These are phyloP conservation scores for Petrocephalus sullivani DNA, from an alignment of 2,797 vertebrate genomes.

Conservation along the genomic window DNA sequence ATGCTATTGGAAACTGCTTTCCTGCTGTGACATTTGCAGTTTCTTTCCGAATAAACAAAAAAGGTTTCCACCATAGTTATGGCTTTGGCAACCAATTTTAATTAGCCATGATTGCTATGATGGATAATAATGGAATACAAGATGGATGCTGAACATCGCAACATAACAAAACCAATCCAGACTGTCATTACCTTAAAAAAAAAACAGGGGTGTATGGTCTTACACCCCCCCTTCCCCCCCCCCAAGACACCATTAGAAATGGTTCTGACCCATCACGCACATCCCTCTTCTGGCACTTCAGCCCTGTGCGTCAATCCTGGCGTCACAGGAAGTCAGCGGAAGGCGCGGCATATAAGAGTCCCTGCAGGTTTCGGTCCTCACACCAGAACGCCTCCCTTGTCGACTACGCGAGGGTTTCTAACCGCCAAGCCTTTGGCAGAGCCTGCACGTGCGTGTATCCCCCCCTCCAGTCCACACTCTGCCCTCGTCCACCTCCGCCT, in stretches of 20 bases:
- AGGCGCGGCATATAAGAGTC: constrained; percentile 14
- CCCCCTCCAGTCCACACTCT: neutral
- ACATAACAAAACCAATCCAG: neutral
- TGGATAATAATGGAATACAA: neutral
- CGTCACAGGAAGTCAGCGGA: constrained; percentile 32
- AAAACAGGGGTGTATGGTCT: neutral
- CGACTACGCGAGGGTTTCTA: neutral
- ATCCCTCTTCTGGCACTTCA: neutral
- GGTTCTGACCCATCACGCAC: neutral
- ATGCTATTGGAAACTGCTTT: neutral
- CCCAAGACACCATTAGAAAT: neutral
- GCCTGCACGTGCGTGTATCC: neutral
- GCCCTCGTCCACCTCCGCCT: neutral
- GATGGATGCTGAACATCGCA: neutral
- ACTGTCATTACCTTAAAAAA: neutral
- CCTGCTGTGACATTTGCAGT: neutral
- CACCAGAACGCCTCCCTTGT: neutral
- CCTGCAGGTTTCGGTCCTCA: neutral
- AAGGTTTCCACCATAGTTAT: neutral
- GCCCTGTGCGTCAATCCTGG: neutral
- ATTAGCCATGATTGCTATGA: neutral
- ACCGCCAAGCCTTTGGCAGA: neutral
- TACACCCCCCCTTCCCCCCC: neutral
- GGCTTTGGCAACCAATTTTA: neutral
- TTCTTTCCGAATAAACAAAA: neutral